Conservation (phyloP, 2,888 invertebrate species). For the Eurois occulta region DNA sequence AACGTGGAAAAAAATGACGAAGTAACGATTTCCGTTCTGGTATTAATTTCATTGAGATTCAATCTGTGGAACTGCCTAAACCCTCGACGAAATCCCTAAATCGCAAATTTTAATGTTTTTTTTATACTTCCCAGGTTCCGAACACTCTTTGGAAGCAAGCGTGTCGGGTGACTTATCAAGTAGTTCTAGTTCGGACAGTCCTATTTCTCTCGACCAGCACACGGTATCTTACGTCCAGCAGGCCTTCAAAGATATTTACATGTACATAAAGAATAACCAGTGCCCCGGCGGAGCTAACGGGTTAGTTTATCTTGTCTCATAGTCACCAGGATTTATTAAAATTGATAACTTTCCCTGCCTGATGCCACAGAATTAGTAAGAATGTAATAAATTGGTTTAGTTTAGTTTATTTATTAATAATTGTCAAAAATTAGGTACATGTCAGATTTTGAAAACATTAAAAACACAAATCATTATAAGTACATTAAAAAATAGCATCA, state of each 20-base stretch:
- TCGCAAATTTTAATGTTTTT: background rate
- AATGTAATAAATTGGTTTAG: no score
- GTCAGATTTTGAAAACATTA: no score
- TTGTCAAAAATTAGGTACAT: no score
- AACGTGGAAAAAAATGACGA: background rate
- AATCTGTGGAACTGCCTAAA: background rate
- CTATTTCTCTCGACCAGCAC: slow-evolving; percentile 86
- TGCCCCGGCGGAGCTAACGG: slow-evolving; percentile 78
- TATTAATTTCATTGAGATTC: background rate
- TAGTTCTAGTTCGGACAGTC: slow-evolving; percentile 83
- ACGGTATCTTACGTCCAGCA: slow-evolving; percentile 88
- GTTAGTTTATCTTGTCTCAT: slow-evolving; percentile 34
- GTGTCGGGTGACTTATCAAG: slow-evolving; percentile 79
- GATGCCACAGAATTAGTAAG: no score
- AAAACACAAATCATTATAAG: no score
- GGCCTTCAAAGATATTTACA: slow-evolving; percentile 87
- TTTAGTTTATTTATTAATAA: no score
- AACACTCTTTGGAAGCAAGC: slow-evolving; percentile 85
- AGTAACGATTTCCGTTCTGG: background rate
- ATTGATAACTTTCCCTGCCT: no score
- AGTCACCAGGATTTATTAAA: no score
- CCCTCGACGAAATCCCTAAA: background rate
- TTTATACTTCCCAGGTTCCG: slow-evolving; percentile 77
- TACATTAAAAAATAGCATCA: no score
- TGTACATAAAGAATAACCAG: slow-evolving; percentile 87